Evolutionary conservation across 2,113 vertebrate genomes (phyloP).

Genomic region (Erythrolamprus reginae): DNA sequence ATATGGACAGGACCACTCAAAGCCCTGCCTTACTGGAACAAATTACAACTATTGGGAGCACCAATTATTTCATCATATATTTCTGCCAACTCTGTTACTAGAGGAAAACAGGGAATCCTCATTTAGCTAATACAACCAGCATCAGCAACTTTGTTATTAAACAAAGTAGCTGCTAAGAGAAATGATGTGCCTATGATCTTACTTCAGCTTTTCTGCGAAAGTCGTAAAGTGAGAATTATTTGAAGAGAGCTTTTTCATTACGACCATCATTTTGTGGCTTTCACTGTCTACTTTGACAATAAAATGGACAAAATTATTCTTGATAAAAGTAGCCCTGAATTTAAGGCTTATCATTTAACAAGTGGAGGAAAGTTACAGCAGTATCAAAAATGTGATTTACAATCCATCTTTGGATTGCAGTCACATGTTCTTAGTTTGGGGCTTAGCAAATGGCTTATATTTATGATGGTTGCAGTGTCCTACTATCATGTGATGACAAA

Average conservation of each 20-base stretch:
- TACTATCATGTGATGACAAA: no score
- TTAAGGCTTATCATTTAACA: neutral
- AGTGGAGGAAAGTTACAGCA: neutral
- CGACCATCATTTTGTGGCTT: neutral
- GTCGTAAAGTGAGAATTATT: neutral
- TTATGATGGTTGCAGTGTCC: neutral
- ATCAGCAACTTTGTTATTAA: neutral
- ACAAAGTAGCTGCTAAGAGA: neutral
- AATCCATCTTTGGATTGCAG: neutral
- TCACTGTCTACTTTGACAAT: conserved; percentile 21
- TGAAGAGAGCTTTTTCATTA: neutral
- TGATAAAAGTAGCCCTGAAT: neutral
- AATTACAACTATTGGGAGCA: neutral
- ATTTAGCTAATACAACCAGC: neutral
- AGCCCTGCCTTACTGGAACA: neutral
- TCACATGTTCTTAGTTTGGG: neutral
- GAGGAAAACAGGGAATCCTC: neutral
- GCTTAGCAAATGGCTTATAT: neutral
- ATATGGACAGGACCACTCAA: neutral
- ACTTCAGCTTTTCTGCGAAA: neutral
- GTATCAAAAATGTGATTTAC: neutral
- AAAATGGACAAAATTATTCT: neutral
- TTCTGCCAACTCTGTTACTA: neutral
- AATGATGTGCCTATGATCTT: neutral
- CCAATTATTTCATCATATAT: neutral